These are phyloP conservation scores for Epistrophella euchroma DNA, from an alignment of 2,888 invertebrate genomes.

Conservation along the genomic window DNA sequence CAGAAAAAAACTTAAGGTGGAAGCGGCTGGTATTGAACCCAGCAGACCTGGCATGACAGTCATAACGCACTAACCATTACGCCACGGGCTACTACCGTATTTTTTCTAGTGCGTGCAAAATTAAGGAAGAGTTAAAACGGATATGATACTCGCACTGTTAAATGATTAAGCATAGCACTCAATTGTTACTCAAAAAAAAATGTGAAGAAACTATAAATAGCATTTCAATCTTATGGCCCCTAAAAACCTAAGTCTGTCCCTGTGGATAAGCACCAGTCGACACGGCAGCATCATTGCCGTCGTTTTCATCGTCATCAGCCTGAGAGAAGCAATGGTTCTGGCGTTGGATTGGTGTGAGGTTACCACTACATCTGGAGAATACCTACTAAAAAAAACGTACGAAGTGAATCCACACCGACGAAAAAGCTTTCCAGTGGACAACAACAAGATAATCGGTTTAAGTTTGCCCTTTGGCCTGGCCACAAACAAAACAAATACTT, in stretches of 20 bases:
- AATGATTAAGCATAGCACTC: too few species aligned
- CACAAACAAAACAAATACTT: constrained; percentile 75
- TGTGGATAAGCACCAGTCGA: neutral
- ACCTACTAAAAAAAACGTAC: constrained; percentile 21
- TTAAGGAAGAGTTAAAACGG: too few species aligned
- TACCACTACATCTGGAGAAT: constrained; percentile 34
- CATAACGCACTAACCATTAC: too few species aligned
- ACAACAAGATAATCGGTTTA: constrained; percentile 75
- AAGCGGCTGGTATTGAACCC: too few species aligned
- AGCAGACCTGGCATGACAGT: too few species aligned
- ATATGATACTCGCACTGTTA: too few species aligned
- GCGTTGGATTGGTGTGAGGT: neutral
- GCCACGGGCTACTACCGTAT: too few species aligned
- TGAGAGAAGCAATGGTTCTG: constrained; percentile 61
- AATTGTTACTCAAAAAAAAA: too few species aligned
- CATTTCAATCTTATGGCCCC: neutral
- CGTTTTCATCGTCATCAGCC: constrained; percentile 76
- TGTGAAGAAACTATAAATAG: too few species aligned
- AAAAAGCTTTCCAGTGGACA: constrained; percentile 71
- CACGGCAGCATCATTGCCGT: constrained; percentile 12
- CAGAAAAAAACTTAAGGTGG: too few species aligned
- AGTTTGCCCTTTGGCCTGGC: constrained; percentile 75
- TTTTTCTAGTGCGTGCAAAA: too few species aligned
- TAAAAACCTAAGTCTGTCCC: neutral
- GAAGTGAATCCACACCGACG: constrained; percentile 40